phyloP scores from a whole-genome alignment of 2,797 vertebrate genomes.

The Novumbra hubbsi region DNA sequence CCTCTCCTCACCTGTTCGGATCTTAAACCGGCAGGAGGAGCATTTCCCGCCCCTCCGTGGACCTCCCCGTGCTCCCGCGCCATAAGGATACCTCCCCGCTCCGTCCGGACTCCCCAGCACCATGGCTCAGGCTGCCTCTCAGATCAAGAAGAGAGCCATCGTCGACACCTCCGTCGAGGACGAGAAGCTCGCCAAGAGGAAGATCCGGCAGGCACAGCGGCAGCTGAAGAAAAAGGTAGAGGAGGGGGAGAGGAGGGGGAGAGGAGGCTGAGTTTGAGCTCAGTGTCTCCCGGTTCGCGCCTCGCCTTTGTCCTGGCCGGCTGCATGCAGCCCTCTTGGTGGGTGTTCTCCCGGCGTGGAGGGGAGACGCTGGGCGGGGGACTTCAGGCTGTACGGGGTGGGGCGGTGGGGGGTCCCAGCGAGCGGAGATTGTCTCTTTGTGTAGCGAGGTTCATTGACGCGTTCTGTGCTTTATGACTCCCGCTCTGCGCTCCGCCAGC shows the following conservation, averaged over 20 bases:
- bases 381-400: no score
- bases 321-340: background rate
- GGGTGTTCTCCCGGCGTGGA: background rate
- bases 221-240: conserved; percentile 98
- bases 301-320: background rate
- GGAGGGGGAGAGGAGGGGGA: conserved; percentile 6
- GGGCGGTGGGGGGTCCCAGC: background rate
- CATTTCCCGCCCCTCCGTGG: background rate
- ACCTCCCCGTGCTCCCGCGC: background rate
- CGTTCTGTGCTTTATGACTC: no score
- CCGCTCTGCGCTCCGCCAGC: no score
- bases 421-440: no score
- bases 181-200: conserved; percentile 88
- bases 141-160: conserved; percentile 96
- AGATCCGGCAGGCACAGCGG: conserved; percentile 72
- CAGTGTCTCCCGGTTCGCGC: background rate
- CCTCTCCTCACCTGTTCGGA: conserved; percentile 4
- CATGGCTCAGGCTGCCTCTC: conserved; percentile 98
- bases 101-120: conserved; percentile 53
- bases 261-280: background rate
- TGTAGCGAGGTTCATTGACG: no score
- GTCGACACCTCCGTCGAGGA: conserved; percentile 92
- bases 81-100: background rate
- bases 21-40: background rate
- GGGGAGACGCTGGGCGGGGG: background rate